These are phyloP conservation scores for Drosophila neoperkinsi DNA, from an alignment of 2,888 invertebrate species.

Conservation along the genomic window DNA sequence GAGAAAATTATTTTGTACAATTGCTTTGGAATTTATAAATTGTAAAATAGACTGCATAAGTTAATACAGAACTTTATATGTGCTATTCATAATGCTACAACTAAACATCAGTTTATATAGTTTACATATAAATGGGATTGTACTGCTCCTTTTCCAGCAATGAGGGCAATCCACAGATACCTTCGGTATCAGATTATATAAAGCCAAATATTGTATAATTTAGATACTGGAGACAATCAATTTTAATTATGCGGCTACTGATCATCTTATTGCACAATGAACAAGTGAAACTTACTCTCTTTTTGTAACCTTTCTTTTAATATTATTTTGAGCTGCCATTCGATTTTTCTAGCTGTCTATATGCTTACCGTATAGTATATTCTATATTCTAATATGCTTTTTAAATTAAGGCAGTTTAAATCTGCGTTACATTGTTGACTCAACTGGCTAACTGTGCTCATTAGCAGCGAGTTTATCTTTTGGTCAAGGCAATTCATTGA, in stretches of 20 bases:
- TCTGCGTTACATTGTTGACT: slow-evolving; percentile 58
- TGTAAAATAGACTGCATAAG: neutral
- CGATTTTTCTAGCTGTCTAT: neutral
- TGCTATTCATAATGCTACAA: neutral
- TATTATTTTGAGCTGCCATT: too few species aligned
- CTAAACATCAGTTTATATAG: neutral
- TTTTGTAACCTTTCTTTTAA: neutral
- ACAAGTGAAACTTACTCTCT: neutral
- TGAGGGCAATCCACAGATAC: too few species aligned
- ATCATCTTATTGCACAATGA: neutral
- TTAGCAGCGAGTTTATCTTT: slow-evolving; percentile 28
- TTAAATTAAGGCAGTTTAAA: slow-evolving; percentile 40
- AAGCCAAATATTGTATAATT: too few species aligned
- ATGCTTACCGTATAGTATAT: neutral
- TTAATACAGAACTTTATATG: neutral
- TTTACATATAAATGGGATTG: neutral
- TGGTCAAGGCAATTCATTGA: slow-evolving; percentile 39
- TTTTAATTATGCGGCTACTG: too few species aligned
- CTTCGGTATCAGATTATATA: too few species aligned
- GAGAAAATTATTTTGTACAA: neutral
- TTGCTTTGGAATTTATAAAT: neutral
- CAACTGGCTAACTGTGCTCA: slow-evolving; percentile 19
- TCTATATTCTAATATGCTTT: neutral
- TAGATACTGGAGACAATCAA: too few species aligned
- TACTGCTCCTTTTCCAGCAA: neutral